Percentiles rank a stretch among this genome's conserved stretches.
phyloP scores from a whole-genome alignment of 2,113 vertebrate genomes.

The Macrotus californicus region DNA sequence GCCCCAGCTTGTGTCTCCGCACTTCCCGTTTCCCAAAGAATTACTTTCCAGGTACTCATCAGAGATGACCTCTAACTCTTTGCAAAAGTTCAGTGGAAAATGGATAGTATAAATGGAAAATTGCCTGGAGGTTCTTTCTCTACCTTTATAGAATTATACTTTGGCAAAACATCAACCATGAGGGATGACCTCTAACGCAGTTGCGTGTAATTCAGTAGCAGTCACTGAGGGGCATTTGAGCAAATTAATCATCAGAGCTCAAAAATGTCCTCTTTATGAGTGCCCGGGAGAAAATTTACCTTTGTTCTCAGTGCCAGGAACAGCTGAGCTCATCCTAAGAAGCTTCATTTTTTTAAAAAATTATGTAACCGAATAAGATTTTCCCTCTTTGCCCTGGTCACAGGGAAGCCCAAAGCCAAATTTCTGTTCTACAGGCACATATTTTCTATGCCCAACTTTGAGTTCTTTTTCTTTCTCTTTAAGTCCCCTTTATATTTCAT shows the following conservation, averaged over 20 bases:
- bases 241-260: not conserved
- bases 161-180: not conserved
- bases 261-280: not conserved
- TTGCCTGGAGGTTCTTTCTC: not conserved
- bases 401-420: not conserved
- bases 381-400: not conserved
- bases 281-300: not conserved
- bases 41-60: not conserved
- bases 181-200: not conserved
- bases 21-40: not conserved
- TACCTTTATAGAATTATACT: not conserved
- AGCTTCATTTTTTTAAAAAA: not conserved
- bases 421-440: not conserved
- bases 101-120: not conserved
- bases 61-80: conserved; percentile 31
- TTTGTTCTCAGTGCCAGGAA: not conserved
- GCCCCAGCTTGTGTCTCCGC: not conserved
- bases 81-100: conserved; percentile 7
- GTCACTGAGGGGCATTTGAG: not conserved
- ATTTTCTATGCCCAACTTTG: not conserved
- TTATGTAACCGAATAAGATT: not conserved
- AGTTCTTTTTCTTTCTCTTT: not conserved
- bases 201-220: not conserved
- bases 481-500: not conserved
- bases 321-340: not conserved